Evolutionary conservation across 2,888 invertebrate species (phyloP).

Genomic region (Tachystola acroxantha): DNA sequence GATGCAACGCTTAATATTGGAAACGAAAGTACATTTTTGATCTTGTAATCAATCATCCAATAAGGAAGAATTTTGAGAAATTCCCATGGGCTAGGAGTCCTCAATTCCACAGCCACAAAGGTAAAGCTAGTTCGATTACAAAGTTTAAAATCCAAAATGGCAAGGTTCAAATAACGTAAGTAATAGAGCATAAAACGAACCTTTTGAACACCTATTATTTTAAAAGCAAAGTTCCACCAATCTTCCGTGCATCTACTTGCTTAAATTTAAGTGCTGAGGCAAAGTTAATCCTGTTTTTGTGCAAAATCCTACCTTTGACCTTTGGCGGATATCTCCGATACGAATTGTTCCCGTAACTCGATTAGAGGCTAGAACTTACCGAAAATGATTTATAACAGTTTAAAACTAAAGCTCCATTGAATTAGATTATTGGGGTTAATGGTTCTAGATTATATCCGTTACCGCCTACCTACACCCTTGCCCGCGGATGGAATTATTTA

Average conservation of each 20-base stretch:
- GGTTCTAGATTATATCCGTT: conserved; percentile 16
- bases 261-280: conserved; percentile 3
- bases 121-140: no score
- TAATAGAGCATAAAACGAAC: neutral
- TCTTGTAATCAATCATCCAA: no score
- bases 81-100: no score
- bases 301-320: conserved; percentile 26
- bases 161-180: no score
- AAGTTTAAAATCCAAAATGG: no score
- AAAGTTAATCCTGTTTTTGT: conserved; percentile 3
- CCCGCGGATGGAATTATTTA: no score
- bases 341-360: conserved; percentile 45
- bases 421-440: conserved; percentile 53
- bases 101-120: no score
- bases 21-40: no score
- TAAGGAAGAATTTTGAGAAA: no score
- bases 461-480: neutral
- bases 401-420: conserved; percentile 52
- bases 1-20: no score
- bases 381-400: conserved; percentile 58
- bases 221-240: conserved; percentile 6
- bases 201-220: neutral
- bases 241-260: neutral
- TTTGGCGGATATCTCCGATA: conserved; percentile 37
- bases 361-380: conserved; percentile 33